Evolutionary conservation across 2,113 vertebrate genomes (phyloP).

Genomic region (Pituophis catenifer): DNA sequence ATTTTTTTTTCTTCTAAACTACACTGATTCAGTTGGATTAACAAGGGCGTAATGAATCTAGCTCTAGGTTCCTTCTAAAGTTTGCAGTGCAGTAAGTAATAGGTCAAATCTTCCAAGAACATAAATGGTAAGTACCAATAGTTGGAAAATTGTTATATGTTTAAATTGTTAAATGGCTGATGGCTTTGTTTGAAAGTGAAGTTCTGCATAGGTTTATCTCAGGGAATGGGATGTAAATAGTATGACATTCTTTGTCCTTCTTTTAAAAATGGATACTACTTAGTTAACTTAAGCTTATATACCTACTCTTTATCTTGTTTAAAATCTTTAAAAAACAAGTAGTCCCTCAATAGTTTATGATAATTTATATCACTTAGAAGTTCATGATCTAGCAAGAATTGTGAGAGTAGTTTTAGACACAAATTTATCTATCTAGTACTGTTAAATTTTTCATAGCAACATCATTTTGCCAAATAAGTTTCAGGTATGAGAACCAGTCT

Average conservation of each 20-base stretch:
- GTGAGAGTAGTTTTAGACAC: neutral
- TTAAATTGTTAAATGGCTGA: neutral
- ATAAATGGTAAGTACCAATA: neutral
- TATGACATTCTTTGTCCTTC: neutral
- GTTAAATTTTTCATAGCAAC: neutral
- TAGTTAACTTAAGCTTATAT: neutral
- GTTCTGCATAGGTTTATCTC: neutral
- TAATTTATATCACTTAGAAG: neutral
- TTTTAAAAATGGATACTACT: neutral
- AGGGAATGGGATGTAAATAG: neutral
- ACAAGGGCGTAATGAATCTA: neutral
- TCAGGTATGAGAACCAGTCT: neutral
- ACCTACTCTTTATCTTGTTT: neutral
- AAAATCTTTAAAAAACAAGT: neutral
- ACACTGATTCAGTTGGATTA: neutral
- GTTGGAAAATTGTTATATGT: neutral
- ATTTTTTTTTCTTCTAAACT: neutral
- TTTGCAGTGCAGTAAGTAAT: neutral
- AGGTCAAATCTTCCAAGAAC: neutral
- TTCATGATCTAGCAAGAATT: neutral
- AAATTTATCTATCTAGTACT: neutral
- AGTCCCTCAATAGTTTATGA: neutral
- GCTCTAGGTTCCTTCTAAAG: neutral
- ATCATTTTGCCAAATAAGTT: neutral
- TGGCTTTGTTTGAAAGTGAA: neutral